phyloP scores from a whole-genome alignment of 2,888 invertebrate species.

The Limnephilus marmoratus region DNA sequence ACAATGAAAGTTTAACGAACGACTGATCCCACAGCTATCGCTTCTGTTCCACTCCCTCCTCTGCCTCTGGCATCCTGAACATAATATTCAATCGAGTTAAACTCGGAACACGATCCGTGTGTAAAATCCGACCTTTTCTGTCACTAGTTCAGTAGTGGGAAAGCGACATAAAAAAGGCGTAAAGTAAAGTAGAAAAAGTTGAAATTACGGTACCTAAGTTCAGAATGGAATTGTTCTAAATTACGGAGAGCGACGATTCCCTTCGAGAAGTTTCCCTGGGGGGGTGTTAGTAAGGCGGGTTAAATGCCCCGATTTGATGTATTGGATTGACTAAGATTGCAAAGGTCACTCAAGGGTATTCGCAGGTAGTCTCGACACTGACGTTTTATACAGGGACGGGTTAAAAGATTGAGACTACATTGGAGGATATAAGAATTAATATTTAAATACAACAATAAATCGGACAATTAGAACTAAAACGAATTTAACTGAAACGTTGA shows the following conservation, averaged over 20 bases:
- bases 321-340: conserved; percentile 15
- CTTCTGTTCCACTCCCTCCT: too few relatives aligned
- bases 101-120: conserved; percentile 12
- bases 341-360: conserved; percentile 25
- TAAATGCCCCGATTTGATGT: conserved; percentile 39
- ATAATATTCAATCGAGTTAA: conserved; percentile 35
- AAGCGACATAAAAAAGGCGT: conserved; percentile 22
- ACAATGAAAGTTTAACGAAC: conserved; percentile 4
- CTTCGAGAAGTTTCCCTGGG: neutral
- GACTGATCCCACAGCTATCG: neutral
- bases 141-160: neutral
- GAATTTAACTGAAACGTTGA: too few relatives aligned
- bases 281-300: neutral
- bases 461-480: too few relatives aligned
- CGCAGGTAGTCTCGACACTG: neutral
- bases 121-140: conserved; percentile 30
- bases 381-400: neutral
- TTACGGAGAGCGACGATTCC: conserved; percentile 23
- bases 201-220: conserved; percentile 32
- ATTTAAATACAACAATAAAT: too few relatives aligned
- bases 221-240: conserved; percentile 40
- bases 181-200: conserved; percentile 24
- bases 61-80: neutral
- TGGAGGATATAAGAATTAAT: neutral
- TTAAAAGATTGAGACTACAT: neutral